A percentile compares a stretch with the other conserved stretches of the same genome.
Conservation (phyloP, 2,888 invertebrate genomes). For the Mimas tiliae region DNA sequence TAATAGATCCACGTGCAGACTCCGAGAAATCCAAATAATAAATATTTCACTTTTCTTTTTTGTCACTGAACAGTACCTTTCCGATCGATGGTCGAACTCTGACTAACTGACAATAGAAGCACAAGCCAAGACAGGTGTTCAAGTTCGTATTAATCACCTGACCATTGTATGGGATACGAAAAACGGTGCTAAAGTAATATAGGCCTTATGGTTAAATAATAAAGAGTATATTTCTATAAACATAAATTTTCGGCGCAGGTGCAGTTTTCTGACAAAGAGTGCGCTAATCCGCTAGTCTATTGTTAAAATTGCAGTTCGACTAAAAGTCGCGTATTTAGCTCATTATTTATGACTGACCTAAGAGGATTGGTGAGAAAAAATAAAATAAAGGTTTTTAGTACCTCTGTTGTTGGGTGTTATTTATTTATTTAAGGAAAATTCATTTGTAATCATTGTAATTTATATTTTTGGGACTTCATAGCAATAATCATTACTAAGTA, state of each 20-base stretch:
- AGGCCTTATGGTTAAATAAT: not conserved
- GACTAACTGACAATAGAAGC: constrained; percentile 40
- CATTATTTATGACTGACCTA: not conserved
- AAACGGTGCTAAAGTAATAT: not conserved
- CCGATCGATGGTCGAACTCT: constrained; percentile 37
- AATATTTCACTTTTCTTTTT: constrained; percentile 37
- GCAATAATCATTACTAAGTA: no score
- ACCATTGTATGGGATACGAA: constrained; percentile 10
- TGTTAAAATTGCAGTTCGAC: constrained; percentile 1
- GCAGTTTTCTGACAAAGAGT: constrained; percentile 16
- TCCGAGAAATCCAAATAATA: constrained; percentile 34
- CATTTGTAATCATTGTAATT: no score
- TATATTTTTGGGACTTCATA: no score
- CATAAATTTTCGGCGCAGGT: not conserved
- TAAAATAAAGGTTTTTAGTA: not conserved
- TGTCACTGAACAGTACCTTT: constrained; percentile 36
- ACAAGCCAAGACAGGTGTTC: constrained; percentile 31
- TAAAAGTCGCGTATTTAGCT: not conserved
- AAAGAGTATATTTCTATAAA: not conserved
- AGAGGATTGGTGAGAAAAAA: not conserved
- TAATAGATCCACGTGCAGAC: constrained; percentile 38
- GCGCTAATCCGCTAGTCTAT: not conserved
- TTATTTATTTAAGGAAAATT: no score
- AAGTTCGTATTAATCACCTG: constrained; percentile 34
- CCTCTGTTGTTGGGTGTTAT: no score